Base-by-base conservation (phyloP, 2,113 vertebrate species). In the Crotophaga sulcirostris region DNA sequence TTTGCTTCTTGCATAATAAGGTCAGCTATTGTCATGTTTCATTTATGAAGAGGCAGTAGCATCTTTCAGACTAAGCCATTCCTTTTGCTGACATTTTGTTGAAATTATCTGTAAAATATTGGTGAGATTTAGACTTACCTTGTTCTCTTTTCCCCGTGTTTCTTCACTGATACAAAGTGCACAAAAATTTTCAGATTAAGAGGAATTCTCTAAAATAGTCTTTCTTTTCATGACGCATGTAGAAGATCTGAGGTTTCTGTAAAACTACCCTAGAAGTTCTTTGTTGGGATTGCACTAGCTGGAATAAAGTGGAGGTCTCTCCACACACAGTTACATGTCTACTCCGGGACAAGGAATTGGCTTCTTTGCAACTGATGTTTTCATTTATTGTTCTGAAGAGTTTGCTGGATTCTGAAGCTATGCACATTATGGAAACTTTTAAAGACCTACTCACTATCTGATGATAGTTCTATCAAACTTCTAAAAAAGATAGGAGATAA, bases 1-100 rank as follows among this genome's bases (percentile, higher is more conserved):
- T 23, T 1, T n/a, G 24, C 11, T 84, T 82, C 80, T 87, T 96
- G 40, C 40, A 58, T 72, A 58, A 63, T 82, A 92, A 96, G 62
- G 42, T 85, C 45, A 95, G 13, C 44, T 59, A n/a, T 70, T 94
- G 74, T 16, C 38, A 33, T 44, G 51, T 95, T 95, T 96, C 58
- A 70, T 84, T 96, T 67, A 55, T 55, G 34, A 62, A 74, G n/a
- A 66, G 9, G 19, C 3, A 77, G 14, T 10, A 79, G 52, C 11
- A 24, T 18, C 19, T 77, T 86, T 76, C 26, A 45, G 38, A 11
- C 11, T 15, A 69, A 81, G 10, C 3, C 9, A 2, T 60, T 63
- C 3, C 55, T 75, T 90, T 51, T 60, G 16, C 24, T 17, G 11
- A 21, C 4, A 0, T 6, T 69, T 67, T 38, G 23, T 23, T 33